phyloP scores from a whole-genome alignment of 1,140 invertebrate species.

The Drosophila rufa region DNA sequence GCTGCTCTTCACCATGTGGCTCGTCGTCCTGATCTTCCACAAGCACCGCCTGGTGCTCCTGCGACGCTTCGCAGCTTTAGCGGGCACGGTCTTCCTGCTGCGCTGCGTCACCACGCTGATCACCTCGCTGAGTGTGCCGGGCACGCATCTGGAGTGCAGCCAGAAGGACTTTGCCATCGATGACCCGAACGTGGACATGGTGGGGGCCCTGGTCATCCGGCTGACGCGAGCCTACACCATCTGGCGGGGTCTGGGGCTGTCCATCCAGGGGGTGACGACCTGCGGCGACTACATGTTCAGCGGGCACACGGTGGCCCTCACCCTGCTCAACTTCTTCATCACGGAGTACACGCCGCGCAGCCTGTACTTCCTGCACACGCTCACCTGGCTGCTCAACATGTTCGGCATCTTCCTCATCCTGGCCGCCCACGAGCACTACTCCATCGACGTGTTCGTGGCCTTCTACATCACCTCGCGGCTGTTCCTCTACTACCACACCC shows the following conservation, averaged over 20 bases:
- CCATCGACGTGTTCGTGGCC: constrained; percentile 99
- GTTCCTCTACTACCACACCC: constrained; percentile 98
- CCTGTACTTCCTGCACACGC: constrained; percentile 96
- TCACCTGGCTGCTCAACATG: constrained; percentile 99
- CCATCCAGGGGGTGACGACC: constrained; percentile 97
- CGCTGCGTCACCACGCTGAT: constrained; percentile 99
- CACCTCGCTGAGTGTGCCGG: constrained; percentile 98
- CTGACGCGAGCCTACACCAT: constrained; percentile 94
- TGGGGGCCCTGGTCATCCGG: constrained; percentile 66
- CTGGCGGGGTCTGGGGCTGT: constrained; percentile 98
- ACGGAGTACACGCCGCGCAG: constrained; percentile 98
- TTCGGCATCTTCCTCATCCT: constrained; percentile 99
- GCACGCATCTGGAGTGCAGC: constrained; percentile 97
- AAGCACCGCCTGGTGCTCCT: constrained; percentile 94
- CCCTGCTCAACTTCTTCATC: constrained; percentile 99
- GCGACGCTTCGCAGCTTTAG: constrained; percentile 96
- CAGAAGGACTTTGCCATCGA: constrained; percentile 90
- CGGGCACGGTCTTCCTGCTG: constrained; percentile 98
- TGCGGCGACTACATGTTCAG: constrained; percentile 99
- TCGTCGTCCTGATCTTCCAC: constrained; percentile 89
- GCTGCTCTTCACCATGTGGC: constrained; percentile 94
- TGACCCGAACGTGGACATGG: constrained; percentile 67
- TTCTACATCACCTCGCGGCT: constrained; percentile 98
- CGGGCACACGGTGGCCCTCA: constrained; percentile 98
- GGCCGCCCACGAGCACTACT: constrained; percentile 99